Base-by-base conservation (phyloP, 2,113 vertebrate genomes). In the Peromyscus maniculatus region DNA sequence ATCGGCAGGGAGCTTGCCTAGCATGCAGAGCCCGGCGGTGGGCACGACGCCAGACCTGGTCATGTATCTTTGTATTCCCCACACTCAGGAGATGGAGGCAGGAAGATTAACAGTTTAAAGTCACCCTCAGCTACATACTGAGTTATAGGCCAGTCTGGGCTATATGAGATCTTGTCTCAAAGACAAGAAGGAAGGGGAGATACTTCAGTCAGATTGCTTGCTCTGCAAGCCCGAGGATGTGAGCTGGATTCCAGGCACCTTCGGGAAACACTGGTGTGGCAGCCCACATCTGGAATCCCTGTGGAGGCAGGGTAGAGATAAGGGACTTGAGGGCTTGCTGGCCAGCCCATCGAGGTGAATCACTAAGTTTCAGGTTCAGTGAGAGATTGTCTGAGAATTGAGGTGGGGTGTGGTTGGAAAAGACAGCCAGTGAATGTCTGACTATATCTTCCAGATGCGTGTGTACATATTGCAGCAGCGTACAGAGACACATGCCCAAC, bases 401-500 rank as follows among this genome's bases (percentile, higher is more conserved):
- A 71, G 86, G 66, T 15, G 21, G 66, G 43, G 84, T 69, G 17
- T 36, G 84, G 52, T 15, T 33, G 84, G 19, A 19, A 52, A 86
- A 86, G 24, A 67, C 62, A 84, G 13, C 24, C 26, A n/a, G 49
- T 11, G 15, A 46, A 26, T 24, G 86, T n/a, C 28, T 67, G 28
- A 52, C 43, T 71, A 3, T 16, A 4, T 52, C 66, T 15, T 88
- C 31, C 66, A 71, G 16, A 31, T 87, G 21, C 13, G 28, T 52
- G 28, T 36, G 46, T 36, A 33, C 28, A 69, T 5, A 52, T 36
- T 52, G 11, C 17, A 52, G 64, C 64, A 49, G 66, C 49, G 39
- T 21, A n/a, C 19, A 16, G 43, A n/a, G 4, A 69, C 2, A 7
- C 31, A 22, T 1, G 7, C 12, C 10, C 3, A 69, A 4, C 49